These are phyloP conservation scores for Leptinotarsa defecta DNA, from an alignment of 1,140 invertebrate genomes.

Conservation along the genomic window DNA sequence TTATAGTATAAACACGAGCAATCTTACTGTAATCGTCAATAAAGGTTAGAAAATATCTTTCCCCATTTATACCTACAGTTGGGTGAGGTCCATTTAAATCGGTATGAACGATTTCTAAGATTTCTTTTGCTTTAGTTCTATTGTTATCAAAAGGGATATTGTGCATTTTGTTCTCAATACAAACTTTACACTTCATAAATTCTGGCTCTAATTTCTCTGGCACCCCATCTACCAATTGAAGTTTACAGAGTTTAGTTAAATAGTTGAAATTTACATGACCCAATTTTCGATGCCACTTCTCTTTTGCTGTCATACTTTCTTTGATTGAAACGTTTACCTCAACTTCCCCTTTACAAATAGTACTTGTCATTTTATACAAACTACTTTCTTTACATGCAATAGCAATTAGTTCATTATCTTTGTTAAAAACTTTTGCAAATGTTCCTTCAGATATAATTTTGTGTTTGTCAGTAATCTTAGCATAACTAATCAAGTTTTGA, in stretches of 20 bases:
- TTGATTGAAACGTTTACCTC: slow-evolving; percentile 29
- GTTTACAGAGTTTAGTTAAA: slow-evolving; percentile 48
- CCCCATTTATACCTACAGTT: slow-evolving; percentile 47
- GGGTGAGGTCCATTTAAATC: slow-evolving; percentile 53
- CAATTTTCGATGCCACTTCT: slow-evolving; percentile 49
- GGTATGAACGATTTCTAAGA: slow-evolving; percentile 52
- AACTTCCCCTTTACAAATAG: slow-evolving; percentile 12
- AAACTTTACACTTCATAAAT: slow-evolving; percentile 41
- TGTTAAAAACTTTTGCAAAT: slow-evolving; percentile 41
- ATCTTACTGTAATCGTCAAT: slow-evolving; percentile 54
- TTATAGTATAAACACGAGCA: slow-evolving; percentile 50
- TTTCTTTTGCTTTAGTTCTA: slow-evolving; percentile 31
- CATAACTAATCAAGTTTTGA: slow-evolving; percentile 48
- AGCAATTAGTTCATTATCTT: slow-evolving; percentile 45
- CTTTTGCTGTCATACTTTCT: slow-evolving; percentile 36
- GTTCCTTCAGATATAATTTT: slow-evolving; percentile 35
- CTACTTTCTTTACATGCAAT: slow-evolving; percentile 30
- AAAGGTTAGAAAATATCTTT: slow-evolving; percentile 44
- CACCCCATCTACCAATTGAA: slow-evolving; percentile 41
- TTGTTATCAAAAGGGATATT: slow-evolving; percentile 56
- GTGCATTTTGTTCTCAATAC: slow-evolving; percentile 42
- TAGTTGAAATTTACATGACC: slow-evolving; percentile 53
- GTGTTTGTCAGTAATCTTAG: slow-evolving; percentile 39
- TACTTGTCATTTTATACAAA: slow-evolving; percentile 36
- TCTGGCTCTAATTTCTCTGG: slow-evolving; percentile 38